Base-by-base conservation (phyloP, 2,888 invertebrate genomes). In the Meliscaeva auricollis region DNA sequence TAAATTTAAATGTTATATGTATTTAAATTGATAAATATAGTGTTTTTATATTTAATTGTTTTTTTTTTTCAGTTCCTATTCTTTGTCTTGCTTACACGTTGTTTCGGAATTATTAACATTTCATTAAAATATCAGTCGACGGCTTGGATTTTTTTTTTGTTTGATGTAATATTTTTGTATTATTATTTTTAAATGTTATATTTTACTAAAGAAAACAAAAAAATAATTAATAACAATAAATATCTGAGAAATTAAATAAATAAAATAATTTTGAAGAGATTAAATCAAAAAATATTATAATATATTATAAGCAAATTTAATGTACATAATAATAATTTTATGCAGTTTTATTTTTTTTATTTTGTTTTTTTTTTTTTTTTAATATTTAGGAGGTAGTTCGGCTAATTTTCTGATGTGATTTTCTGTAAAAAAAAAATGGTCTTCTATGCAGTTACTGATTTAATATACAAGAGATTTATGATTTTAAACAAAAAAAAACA, bases 61-160 rank as follows among this genome's bases (percentile, higher is more conserved):
- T 30, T 48, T 56, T 73, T 76, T 72, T 66, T 69, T 87, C 56
- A 87, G 81, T 87, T 82, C 73, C 76, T 87, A 80, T 87, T 87
- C 85, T 87, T 81, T 87, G 87, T 80, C 87, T 77, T 87, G 78
- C 66, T 87, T 84, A 87, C 84, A 78, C 70, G 80, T 87, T 87
- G 85, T 66, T 85, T 87, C 87, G 87, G 81, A 58, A 85, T 87
- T 88, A 87, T 82, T 78, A 79, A 87, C 70, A 83, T 87, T 87
- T 87, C 87, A 88, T 89, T 90, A 91, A 88, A 90, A 89, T 91
- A 90, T 90, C 90, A 90, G 90, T 90, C 90, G 90, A 90, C 89
- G 90, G 89, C 88, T 89, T 87, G 76, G 76, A 81, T 85, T 76
- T 82, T 79, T 66, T 81, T 76, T 82, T 75, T 66, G 15, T 76